phyloP scores from a whole-genome alignment of 1,140 invertebrate species.

The Philopotamus ludificatus region DNA sequence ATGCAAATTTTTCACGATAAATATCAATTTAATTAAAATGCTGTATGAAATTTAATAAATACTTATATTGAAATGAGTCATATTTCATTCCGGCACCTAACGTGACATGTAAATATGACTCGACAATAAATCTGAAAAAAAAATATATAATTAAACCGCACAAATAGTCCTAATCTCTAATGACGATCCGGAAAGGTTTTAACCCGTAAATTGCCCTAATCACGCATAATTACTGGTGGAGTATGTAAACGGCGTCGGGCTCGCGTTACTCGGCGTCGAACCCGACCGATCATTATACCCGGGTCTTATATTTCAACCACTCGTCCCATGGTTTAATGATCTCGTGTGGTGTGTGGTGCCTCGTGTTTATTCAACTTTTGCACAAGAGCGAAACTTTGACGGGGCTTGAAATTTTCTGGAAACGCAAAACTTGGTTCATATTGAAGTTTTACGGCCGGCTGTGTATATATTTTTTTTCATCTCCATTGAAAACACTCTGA shows the following conservation, averaged over 20 bases:
- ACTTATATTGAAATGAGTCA: not conserved
- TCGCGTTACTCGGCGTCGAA: slow-evolving; percentile 18
- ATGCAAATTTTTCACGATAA: too few relatives aligned
- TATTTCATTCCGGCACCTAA: not conserved
- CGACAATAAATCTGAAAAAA: not conserved
- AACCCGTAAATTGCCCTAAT: slow-evolving; percentile 17
- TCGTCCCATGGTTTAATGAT: slow-evolving; percentile 9
- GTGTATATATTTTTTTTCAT: too few relatives aligned
- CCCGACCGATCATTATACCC: slow-evolving; percentile 4
- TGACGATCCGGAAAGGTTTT: not conserved
- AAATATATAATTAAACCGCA: not conserved
- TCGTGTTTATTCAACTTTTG: not conserved
- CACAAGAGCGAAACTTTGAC: too few relatives aligned
- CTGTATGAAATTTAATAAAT: not conserved
- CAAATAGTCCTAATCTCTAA: not conserved
- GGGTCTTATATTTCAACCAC: slow-evolving; percentile 6
- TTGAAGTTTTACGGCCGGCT: too few relatives aligned
- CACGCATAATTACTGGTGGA: slow-evolving; percentile 6
- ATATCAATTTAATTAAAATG: not conserved
- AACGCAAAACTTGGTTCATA: too few relatives aligned
- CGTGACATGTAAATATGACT: not conserved
- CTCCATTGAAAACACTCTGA: too few relatives aligned
- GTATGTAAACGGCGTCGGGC: not conserved
- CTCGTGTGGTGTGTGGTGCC: not conserved
- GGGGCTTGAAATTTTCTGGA: too few relatives aligned